Evolutionary conservation across 2,113 vertebrate genomes (phyloP), one percentile per base, ranked within the genome.

Genomic region (Potamarius usumacintae): DNA sequence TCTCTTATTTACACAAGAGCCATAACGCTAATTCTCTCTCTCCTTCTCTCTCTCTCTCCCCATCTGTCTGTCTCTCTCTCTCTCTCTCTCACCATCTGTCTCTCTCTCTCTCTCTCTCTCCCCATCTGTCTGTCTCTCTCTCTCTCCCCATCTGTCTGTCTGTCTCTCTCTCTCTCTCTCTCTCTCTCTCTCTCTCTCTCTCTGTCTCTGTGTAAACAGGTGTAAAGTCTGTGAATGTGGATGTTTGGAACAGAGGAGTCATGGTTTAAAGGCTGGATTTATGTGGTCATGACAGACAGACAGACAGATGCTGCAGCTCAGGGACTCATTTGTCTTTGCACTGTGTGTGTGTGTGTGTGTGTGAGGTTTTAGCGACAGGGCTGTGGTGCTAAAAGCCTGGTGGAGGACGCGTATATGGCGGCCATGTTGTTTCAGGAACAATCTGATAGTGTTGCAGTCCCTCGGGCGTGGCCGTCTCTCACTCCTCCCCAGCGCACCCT

Each of bases 341-440:
- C 90, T 88, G 90, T 92, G 86, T 89, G 82, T 76, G 87, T 53
- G 7, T 4, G 42, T 4, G 52, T 11, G 7, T 53, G 86, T 88
- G 82, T 72, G 88, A 89, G 90, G 67, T 96, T 95, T 96, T 96
- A 94, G 94, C 94, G 30, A 86, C 83, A 85, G 90, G 72, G 84
- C 71, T 71, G 74, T 90, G 85, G 95, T 94, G 95, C 95, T 96
- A 96, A 96, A 96, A 96, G 95, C 95, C 89, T 92, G 89, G 50
- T 15, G 79, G 82, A 82, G 83, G 71, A 85, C 86, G 85, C 12
- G 81, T 85, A 87, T 81, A 90, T 83, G 22, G 42, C 18, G 14
- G 48, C 48, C 76, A 57, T 14, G 27, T 92, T 93, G 55, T 34
- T 80, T 58, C 17, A 53, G 78, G 17, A 58, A 8, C 8, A 55